Evolutionary conservation across 2,113 vertebrate genomes (phyloP).

Genomic region (Noctilio leporinus): DNA sequence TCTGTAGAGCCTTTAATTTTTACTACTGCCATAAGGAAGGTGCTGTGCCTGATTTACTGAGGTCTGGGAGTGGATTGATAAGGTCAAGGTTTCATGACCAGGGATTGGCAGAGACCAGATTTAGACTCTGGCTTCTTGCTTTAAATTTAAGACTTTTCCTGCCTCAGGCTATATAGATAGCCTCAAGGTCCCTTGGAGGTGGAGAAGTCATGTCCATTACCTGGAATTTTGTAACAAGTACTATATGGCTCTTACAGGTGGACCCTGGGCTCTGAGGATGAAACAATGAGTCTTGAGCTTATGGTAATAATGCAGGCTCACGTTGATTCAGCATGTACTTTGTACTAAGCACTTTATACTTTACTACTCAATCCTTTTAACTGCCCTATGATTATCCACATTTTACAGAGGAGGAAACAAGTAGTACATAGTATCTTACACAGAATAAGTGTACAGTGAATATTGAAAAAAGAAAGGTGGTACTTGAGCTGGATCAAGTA

Average conservation of each 20-base stretch:
- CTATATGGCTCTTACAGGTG: not conserved
- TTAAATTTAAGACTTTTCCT: not conserved
- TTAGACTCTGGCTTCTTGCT: not conserved
- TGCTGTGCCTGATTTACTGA: not conserved
- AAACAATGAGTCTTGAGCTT: not conserved
- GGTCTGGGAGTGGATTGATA: not conserved
- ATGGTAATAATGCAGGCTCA: not conserved
- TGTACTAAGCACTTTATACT: not conserved
- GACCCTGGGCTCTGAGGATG: not conserved
- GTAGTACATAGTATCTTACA: not conserved
- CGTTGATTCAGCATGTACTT: not conserved
- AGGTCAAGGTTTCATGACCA: not conserved
- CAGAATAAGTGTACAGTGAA: not conserved
- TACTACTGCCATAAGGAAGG: not conserved
- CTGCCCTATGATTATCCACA: not conserved
- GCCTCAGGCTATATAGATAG: not conserved
- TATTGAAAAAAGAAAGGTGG: not conserved
- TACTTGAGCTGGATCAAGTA: not conserved
- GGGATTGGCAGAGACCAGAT: not conserved
- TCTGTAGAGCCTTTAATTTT: not conserved
- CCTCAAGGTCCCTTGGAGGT: not conserved
- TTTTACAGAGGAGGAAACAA: not conserved
- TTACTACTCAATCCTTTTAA: not conserved
- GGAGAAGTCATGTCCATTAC: not conserved
- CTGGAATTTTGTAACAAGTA: not conserved